Percentiles rank a stretch among this genome's conserved stretches.
phyloP scores from a whole-genome alignment of 2,797 vertebrate genomes.

The Poecilia picta region DNA sequence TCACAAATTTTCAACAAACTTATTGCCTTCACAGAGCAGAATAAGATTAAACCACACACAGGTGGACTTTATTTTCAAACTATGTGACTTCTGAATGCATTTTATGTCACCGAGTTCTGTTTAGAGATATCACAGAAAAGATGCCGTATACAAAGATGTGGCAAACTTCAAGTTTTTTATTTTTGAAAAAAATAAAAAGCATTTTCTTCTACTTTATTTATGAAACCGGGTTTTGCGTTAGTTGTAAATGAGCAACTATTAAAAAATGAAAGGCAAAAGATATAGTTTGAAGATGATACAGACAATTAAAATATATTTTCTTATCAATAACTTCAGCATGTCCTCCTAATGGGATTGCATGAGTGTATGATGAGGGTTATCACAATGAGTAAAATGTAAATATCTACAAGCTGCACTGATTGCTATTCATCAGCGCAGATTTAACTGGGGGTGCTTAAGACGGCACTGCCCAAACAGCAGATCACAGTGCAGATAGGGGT shows the following conservation, averaged over 20 bases:
- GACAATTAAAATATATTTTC: slow-evolving; percentile 12
- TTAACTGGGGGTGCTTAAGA: slow-evolving; percentile 61
- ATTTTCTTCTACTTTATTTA: neutral
- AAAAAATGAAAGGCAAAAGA: slow-evolving; percentile 12
- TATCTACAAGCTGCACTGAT: slow-evolving; percentile 73
- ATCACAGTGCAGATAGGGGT: slow-evolving; percentile 54
- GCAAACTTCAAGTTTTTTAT: neutral
- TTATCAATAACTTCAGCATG: slow-evolving; percentile 26
- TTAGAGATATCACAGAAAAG: neutral
- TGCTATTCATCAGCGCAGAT: slow-evolving; percentile 67
- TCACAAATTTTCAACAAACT: neutral
- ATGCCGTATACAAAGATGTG: neutral
- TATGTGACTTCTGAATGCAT: neutral
- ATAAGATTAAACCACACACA: neutral
- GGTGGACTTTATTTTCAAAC: neutral
- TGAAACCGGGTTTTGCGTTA: neutral
- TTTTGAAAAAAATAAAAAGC: neutral
- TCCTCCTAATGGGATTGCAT: slow-evolving; percentile 54
- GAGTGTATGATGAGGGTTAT: slow-evolving; percentile 66
- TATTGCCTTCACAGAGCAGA: neutral
- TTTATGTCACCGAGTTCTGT: neutral
- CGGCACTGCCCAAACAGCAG: slow-evolving; percentile 50
- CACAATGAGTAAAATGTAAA: slow-evolving; percentile 68
- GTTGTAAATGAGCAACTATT: slow-evolving; percentile 14
- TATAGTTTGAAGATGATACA: slow-evolving; percentile 11